These are phyloP conservation scores for Hyphantria cunea DNA, from an alignment of 1,140 invertebrate genomes.

Conservation along the genomic window DNA sequence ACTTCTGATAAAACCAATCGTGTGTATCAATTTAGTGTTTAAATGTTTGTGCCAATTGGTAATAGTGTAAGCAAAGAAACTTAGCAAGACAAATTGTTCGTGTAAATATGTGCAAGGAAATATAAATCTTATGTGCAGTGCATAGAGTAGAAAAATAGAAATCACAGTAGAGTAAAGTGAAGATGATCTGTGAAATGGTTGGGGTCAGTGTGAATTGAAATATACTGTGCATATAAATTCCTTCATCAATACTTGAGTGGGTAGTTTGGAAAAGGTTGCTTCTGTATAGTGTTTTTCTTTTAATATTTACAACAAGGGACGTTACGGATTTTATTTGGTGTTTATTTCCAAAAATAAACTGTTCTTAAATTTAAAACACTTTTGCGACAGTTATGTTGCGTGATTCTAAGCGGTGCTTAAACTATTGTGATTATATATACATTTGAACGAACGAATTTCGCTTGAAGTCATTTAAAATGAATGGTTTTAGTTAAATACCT, in stretches of 20 bases:
- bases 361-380: background rate
- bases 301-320: constrained; percentile 27
- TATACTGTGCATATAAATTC: constrained; percentile 55
- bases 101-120: constrained; percentile 70
- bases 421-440: background rate
- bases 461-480: too few species aligned
- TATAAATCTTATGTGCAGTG: constrained; percentile 76
- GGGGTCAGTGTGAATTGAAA: constrained; percentile 50
- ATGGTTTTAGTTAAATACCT: too few species aligned
- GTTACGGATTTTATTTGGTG: constrained; percentile 25
- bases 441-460: background rate
- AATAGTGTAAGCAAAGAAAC: constrained; percentile 61
- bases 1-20: constrained; percentile 7
- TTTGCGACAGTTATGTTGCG: constrained; percentile 4
- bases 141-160: constrained; percentile 71
- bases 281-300: constrained; percentile 38
- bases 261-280: constrained; percentile 40
- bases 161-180: constrained; percentile 47
- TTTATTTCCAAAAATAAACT: constrained; percentile 9
- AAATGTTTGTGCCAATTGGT: constrained; percentile 28
- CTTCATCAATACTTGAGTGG: constrained; percentile 38
- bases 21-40: constrained; percentile 25
- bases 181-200: constrained; percentile 65
- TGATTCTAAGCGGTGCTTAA: background rate
- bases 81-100: constrained; percentile 57